Conservation (phyloP, 1,140 invertebrate species). For the Drosophila tropicalis region DNA sequence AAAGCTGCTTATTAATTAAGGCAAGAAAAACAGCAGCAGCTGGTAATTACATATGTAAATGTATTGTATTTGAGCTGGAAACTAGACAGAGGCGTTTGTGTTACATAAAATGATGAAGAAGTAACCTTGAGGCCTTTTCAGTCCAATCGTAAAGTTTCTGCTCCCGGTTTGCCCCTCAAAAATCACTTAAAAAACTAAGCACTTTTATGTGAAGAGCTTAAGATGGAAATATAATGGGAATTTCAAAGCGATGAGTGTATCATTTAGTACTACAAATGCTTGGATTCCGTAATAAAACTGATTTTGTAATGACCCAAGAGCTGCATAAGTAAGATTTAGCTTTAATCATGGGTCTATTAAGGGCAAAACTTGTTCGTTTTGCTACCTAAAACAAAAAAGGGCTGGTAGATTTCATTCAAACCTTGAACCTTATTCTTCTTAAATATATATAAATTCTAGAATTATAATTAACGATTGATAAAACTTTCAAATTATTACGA, state of each 20-base stretch:
- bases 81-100: conserved; percentile 34
- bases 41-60: conserved; percentile 70
- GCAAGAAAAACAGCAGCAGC: conserved; percentile 19
- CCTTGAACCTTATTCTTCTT: too few species aligned
- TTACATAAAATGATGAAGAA: conserved; percentile 31
- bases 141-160: conserved; percentile 15
- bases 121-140: conserved; percentile 29
- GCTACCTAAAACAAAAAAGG: neutral
- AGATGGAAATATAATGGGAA: conserved; percentile 2
- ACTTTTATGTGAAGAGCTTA: conserved; percentile 6
- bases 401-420: neutral
- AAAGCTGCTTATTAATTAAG: conserved; percentile 44
- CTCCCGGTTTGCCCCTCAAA: neutral
- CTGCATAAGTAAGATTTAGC: neutral
- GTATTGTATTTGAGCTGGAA: conserved; percentile 31
- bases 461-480: too few species aligned
- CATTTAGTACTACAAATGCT: neutral
- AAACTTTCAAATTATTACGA: too few species aligned
- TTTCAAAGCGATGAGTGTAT: neutral
- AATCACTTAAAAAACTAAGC: conserved; percentile 3
- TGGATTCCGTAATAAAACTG: neutral
- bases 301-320: neutral
- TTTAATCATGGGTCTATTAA: neutral
- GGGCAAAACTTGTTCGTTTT: neutral
- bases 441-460: too few species aligned